A percentile compares a stretch with the other conserved stretches of the same genome.
Evolutionary conservation across 2,888 invertebrate species (phyloP).

Genomic region (Heteromurus nitidus): DNA sequence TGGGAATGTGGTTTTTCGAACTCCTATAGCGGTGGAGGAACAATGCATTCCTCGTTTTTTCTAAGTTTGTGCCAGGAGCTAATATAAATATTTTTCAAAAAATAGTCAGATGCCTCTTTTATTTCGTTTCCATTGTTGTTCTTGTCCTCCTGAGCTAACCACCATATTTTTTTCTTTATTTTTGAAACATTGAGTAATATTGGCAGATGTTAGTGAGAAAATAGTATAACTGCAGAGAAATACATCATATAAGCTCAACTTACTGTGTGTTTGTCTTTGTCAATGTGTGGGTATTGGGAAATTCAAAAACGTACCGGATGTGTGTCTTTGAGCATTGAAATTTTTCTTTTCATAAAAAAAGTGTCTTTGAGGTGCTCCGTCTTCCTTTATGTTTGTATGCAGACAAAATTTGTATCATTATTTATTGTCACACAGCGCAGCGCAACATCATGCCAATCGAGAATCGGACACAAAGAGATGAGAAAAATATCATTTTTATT

Average conservation of each 20-base stretch:
- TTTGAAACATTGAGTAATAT: not conserved
- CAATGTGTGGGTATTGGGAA: not conserved
- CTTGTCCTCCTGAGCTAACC: not conserved
- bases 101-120: not conserved
- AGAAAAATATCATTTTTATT: no score
- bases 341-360: not conserved
- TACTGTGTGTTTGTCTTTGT: not conserved
- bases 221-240: not conserved
- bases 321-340: not conserved
- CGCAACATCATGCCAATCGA: not conserved
- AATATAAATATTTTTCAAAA: no score
- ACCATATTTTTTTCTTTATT: no score
- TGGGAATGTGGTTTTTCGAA: conserved; percentile 47
- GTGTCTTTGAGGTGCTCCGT: not conserved
- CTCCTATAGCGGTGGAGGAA: not conserved
- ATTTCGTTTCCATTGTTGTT: conserved; percentile 6
- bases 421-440: conserved; percentile 25
- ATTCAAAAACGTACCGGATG: conserved; percentile 8
- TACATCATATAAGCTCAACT: not conserved
- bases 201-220: not conserved
- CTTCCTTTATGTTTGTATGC: not conserved
- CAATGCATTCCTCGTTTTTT: not conserved
- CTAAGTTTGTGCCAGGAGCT: conserved; percentile 6
- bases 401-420: conserved; percentile 11
- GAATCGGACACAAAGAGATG: not conserved